Evolutionary conservation across 2,113 vertebrate genomes (phyloP), one percentile per base, ranked within the genome.

Genomic region (Tachycineta bicolor): DNA sequence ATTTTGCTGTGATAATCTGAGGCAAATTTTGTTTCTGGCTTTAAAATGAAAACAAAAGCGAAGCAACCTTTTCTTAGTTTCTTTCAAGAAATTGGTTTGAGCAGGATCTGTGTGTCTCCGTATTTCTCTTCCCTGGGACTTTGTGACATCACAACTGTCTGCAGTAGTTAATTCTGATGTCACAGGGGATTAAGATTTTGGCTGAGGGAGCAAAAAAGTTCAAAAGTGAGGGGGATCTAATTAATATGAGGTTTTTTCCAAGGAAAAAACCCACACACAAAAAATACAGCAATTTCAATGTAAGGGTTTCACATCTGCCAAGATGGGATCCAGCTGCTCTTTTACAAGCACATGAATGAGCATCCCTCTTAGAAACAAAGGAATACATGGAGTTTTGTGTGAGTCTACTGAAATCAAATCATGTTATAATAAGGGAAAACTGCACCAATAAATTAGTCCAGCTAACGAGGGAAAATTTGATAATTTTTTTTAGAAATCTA

Each of bases 271-370:
- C 1, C 21, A 33, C 9, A 16, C 14, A 46, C 15, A 78, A 53
- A 77, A 79, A 58, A 50, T 10, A 33, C 15, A 85, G 68, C 81
- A 77, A 50, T 34, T 86, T 89, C 65, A 88, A 5, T 20, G 60
- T 58, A 83, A 83, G 41, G 65, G 70, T 34, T 94, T 80, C 70
- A 80, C 70, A 88, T 82, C 90, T 85, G 81, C 69, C 39, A 34
- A 44, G 80, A 95, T 74, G 69, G 65, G 94, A 67, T 69, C 82
- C 88, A 96, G 94, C 87, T 87, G 93, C 90, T 96, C 83, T 71
- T 89, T 81, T 71, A 84, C 75, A 55, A 80, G 77, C 77, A 24
- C 5, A 50, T 63, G 67, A 96, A 85, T 59, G 62, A 96, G 39
- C 44, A 63, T 50, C 33, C 64, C 68, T 93, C 71, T 83, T 55